A percentile compares a stretch with the other conserved stretches of the same genome.
Evolutionary conservation across 2,797 vertebrate species (phyloP).

Genomic region (Crocodylus rhombifer): DNA sequence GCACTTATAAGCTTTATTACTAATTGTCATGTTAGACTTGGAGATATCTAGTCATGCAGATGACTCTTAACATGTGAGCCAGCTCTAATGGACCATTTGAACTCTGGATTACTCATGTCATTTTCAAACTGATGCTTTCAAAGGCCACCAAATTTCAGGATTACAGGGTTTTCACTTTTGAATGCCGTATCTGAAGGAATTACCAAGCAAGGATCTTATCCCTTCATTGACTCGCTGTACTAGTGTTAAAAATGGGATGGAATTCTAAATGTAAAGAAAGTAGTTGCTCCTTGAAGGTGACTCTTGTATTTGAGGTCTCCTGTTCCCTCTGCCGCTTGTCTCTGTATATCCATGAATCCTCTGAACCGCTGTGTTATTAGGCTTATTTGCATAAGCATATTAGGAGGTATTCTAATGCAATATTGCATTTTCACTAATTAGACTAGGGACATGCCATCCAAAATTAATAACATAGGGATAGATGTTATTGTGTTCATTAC

Average conservation of each 20-base stretch:
- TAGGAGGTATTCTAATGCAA: constrained; percentile 36
- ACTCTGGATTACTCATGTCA: neutral
- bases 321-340: neutral
- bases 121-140: neutral
- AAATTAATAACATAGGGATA: constrained; percentile 47
- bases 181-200: neutral
- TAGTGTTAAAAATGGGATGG: neutral
- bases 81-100: neutral
- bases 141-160: neutral
- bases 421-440: constrained; percentile 66
- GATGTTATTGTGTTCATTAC: constrained; percentile 46
- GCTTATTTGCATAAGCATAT: constrained; percentile 31
- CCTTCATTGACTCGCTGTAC: neutral
- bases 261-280: neutral
- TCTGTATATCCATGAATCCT: neutral
- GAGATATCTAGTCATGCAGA: neutral
- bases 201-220: neutral
- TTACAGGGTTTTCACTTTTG: neutral
- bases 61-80: neutral
- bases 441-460: constrained; percentile 33
- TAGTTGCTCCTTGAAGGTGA: neutral
- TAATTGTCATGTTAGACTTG: neutral
- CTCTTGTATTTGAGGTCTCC: neutral
- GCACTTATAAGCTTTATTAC: neutral
- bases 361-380: neutral